Evolutionary conservation across 2,113 vertebrate species (phyloP).

Genomic region (Pomatorhinus ruficollis): DNA sequence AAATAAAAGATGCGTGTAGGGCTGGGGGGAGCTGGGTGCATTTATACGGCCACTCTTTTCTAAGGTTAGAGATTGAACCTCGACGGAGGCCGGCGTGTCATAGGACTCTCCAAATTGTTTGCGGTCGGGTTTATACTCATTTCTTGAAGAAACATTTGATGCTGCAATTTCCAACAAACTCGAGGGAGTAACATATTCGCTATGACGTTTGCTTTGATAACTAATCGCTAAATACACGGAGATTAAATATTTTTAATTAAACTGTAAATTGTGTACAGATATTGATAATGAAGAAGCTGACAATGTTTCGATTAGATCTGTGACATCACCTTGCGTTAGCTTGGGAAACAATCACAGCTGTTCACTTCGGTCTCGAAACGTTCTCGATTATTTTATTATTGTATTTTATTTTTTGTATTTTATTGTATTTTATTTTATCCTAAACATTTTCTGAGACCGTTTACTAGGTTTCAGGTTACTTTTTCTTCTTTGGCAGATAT

Average conservation of each 20-base stretch:
- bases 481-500: background rate
- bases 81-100: background rate
- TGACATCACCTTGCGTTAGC: background rate
- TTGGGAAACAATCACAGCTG: background rate
- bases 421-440: background rate
- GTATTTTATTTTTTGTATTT: background rate
- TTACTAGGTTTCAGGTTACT: background rate
- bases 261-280: background rate
- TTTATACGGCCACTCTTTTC: background rate
- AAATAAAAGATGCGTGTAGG: rapidly evolving
- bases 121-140: background rate
- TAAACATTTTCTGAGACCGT: background rate
- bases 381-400: background rate
- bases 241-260: constrained; percentile 33
- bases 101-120: background rate
- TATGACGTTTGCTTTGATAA: background rate
- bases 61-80: background rate
- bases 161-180: background rate
- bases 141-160: background rate
- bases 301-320: background rate
- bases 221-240: background rate
- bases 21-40: background rate
- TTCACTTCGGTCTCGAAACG: background rate
- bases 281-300: background rate
- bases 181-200: background rate